These are phyloP conservation scores for Phytoseiulus persimilis DNA, from an alignment of 2,888 invertebrate genomes.

Conservation along the genomic window DNA sequence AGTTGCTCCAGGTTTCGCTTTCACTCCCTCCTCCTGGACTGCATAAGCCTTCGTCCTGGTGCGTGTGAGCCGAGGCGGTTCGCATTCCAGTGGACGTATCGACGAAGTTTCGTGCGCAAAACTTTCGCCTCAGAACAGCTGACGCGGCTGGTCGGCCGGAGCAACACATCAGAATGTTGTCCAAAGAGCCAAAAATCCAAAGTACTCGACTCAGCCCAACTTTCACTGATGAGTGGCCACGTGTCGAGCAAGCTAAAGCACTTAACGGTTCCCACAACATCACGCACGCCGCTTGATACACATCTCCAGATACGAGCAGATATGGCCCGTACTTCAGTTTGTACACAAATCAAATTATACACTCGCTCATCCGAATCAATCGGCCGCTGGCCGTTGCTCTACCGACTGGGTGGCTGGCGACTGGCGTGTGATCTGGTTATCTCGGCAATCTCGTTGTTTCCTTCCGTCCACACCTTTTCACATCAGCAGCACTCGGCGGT, in stretches of 20 bases:
- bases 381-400: not conserved
- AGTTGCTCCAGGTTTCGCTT: no score
- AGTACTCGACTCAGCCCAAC: not conserved
- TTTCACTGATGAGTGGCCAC: not conserved
- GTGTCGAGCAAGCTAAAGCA: not conserved
- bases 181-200: not conserved
- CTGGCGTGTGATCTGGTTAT: not conserved
- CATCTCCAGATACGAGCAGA: not conserved
- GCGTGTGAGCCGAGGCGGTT: no score
- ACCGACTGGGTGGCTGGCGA: not conserved
- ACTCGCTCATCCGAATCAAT: not conserved
- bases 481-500: not conserved
- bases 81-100: no score
- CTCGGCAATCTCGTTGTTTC: not conserved
- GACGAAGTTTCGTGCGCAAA: no score
- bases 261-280: constrained; percentile 5
- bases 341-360: constrained; percentile 5
- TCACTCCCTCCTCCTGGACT: no score
- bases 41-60: no score
- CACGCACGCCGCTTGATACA: not conserved
- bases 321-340: constrained; percentile 5
- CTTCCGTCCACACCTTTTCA: not conserved
- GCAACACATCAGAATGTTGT: not conserved
- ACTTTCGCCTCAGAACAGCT: no score
- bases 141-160: no score